Evolutionary conservation across 2,888 invertebrate genomes (phyloP).

Genomic region (Lycia hirtaria): DNA sequence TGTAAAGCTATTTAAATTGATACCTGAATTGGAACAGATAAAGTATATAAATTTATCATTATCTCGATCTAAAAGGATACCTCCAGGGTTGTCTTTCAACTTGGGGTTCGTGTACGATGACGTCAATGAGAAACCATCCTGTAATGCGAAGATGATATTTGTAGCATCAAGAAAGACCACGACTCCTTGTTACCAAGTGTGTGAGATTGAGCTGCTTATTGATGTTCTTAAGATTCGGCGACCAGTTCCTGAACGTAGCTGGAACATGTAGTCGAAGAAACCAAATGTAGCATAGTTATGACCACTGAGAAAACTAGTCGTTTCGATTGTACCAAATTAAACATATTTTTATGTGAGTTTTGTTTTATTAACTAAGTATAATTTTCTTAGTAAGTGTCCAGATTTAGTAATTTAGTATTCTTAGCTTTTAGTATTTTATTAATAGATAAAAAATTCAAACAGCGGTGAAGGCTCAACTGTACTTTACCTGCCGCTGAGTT

Average conservation of each 20-base stretch:
- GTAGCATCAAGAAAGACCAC: conserved; percentile 73
- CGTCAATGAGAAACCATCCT: conserved; percentile 63
- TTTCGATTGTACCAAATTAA: neutral
- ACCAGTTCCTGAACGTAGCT: conserved; percentile 3
- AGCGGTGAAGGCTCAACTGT: no score
- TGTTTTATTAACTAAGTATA: neutral
- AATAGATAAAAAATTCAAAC: no score
- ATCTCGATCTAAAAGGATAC: conserved; percentile 69
- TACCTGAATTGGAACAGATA: conserved; percentile 71
- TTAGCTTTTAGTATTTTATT: no score
- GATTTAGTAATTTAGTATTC: no score
- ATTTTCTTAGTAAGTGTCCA: no score
- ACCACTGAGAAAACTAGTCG: no score
- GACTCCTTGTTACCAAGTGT: conserved; percentile 77
- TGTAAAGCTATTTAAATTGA: conserved; percentile 69
- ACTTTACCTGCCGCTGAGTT: no score
- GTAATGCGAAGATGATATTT: conserved; percentile 70
- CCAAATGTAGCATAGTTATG: no score
- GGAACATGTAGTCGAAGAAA: conserved; percentile 2
- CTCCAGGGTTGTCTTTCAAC: conserved; percentile 72
- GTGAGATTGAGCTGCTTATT: conserved; percentile 71
- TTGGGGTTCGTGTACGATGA: conserved; percentile 72
- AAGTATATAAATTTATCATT: conserved; percentile 70
- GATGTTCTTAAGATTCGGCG: conserved; percentile 58
- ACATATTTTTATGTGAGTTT: neutral